phyloP scores from a whole-genome alignment of 2,113 vertebrate genomes.

The Marcusenius ussheri region DNA sequence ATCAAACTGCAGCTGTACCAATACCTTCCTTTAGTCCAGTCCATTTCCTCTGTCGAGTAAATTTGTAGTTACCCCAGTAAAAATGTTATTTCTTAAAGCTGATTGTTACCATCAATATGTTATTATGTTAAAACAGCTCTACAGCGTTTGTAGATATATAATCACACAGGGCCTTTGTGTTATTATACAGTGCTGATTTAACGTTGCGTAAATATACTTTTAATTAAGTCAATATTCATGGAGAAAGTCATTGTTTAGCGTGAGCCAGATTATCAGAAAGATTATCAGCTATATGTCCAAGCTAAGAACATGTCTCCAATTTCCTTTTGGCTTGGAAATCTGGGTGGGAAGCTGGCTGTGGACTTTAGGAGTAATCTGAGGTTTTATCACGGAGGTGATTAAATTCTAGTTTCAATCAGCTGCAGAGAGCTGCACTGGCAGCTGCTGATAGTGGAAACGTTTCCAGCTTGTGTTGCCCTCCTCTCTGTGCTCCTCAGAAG shows the following conservation, averaged over 20 bases:
- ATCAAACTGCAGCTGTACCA: not conserved
- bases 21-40: not conserved
- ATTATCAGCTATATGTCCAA: not conserved
- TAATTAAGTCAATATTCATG: not conserved
- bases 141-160: not conserved
- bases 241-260: not conserved
- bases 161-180: not conserved
- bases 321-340: not conserved
- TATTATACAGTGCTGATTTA: not conserved
- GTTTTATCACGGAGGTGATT: not conserved
- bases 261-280: not conserved
- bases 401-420: not conserved
- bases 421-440: not conserved
- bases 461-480: not conserved
- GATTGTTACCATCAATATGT: not conserved
- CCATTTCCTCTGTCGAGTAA: not conserved
- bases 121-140: not conserved
- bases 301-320: not conserved
- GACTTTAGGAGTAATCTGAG: not conserved
- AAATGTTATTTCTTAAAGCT: not conserved
- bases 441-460: not conserved
- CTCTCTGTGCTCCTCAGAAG: not conserved
- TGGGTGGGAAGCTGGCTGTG: not conserved
- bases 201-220: not conserved
- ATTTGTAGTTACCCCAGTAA: not conserved